A percentile compares a stretch with the other conserved stretches of the same genome.
Conservation (phyloP, 2,113 vertebrate genomes). For the Polypterus bichir region DNA sequence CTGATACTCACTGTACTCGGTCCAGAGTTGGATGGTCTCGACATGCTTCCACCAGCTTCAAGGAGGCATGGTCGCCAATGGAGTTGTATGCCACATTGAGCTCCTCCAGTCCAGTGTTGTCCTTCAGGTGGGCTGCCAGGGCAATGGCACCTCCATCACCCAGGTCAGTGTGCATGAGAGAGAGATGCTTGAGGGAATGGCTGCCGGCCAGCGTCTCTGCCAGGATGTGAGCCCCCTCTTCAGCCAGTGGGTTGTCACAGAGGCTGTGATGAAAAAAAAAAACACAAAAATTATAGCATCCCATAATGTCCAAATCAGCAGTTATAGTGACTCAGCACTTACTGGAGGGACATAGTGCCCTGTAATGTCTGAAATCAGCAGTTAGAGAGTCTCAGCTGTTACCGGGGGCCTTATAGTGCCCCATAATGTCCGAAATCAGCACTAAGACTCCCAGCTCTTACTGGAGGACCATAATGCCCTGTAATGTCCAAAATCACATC, state of each 20-base stretch:
- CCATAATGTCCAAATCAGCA: no score
- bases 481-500: no score
- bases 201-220: conserved; percentile 64
- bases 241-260: conserved; percentile 66
- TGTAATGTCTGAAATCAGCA: no score
- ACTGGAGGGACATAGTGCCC: no score
- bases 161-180: conserved; percentile 73
- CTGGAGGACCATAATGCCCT: no score
- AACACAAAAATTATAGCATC: conserved; percentile 5
- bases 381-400: no score
- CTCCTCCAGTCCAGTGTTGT: conserved; percentile 59
- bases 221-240: conserved; percentile 49
- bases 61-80: conserved; percentile 62
- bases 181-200: conserved; percentile 58
- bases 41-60: conserved; percentile 68
- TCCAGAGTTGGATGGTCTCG: conserved; percentile 58
- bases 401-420: no score
- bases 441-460: no score
- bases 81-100: conserved; percentile 87
- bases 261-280: conserved; percentile 47
- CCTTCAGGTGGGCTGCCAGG: conserved; percentile 52
- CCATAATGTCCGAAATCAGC: no score
- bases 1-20: conserved; percentile 63
- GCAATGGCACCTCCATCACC: conserved; percentile 55
- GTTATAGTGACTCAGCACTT: no score